Conservation (phyloP, 2,888 invertebrate genomes). For the Pollenia griseotomentosa region DNA sequence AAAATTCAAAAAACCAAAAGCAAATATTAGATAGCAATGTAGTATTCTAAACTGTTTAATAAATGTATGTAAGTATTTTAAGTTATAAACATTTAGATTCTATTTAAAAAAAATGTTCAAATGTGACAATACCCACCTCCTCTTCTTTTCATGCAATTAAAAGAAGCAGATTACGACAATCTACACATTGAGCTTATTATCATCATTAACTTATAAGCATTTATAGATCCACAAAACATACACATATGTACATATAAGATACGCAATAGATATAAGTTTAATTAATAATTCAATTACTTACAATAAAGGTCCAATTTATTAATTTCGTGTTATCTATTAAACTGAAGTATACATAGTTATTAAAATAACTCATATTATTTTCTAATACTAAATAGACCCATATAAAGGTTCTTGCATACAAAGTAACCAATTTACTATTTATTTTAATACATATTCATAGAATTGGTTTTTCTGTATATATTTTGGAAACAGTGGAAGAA, state of each 20-base stretch:
- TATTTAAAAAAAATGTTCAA: not conserved
- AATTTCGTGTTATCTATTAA: not conserved
- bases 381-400: not conserved
- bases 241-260: not conserved
- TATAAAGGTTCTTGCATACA: too few relatives aligned
- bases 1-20: too few relatives aligned
- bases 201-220: not conserved
- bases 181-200: conserved; percentile 49
- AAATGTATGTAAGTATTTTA: too few relatives aligned
- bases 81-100: not conserved
- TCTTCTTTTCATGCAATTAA: not conserved
- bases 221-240: not conserved
- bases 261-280: not conserved
- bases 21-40: too few relatives aligned
- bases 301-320: conserved; percentile 56
- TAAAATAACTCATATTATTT: not conserved
- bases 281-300: not conserved
- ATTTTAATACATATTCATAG: too few relatives aligned
- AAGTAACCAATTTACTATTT: too few relatives aligned
- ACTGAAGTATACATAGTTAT: not conserved
- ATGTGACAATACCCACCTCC: conserved; percentile 39
- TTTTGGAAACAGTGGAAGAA: too few relatives aligned
- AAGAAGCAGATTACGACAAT: conserved; percentile 17
- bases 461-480: too few relatives aligned
- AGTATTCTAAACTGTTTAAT: too few relatives aligned